Conservation (phyloP, 2,888 invertebrate species). For the Spisula subtruncata region DNA sequence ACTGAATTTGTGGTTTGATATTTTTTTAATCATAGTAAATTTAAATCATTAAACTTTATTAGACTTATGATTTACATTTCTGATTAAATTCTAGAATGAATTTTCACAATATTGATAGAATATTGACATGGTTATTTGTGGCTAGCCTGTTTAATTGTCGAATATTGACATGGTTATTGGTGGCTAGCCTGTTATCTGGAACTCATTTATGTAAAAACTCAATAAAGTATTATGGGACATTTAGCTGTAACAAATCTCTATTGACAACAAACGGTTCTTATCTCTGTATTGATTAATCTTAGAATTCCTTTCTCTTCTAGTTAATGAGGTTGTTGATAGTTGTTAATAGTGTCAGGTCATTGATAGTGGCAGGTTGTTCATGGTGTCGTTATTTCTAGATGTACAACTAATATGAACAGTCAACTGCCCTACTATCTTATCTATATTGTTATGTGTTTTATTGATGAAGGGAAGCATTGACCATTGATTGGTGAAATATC, state of each 20-base stretch:
- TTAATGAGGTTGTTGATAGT: background rate
- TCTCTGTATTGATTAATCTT: constrained; percentile 37
- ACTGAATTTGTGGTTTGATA: too few relatives aligned
- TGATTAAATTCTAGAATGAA: background rate
- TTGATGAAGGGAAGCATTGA: background rate
- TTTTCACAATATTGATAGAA: background rate
- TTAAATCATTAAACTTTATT: too few relatives aligned
- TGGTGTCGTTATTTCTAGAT: constrained; percentile 25
- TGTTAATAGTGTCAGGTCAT: too few relatives aligned
- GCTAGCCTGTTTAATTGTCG: too few relatives aligned
- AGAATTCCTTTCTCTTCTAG: constrained; percentile 21
- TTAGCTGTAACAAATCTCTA: constrained; percentile 30
- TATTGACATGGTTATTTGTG: background rate
- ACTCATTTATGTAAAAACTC: background rate
- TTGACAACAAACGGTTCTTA: constrained; percentile 10
- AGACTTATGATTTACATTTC: background rate
- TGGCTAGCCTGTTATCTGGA: background rate
- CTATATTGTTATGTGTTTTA: too few relatives aligned
- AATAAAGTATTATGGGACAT: constrained; percentile 5
- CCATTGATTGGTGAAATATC: background rate
- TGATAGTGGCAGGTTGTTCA: background rate
- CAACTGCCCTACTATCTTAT: background rate
- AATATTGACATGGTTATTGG: background rate
- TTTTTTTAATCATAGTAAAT: too few relatives aligned
- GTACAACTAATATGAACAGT: background rate